Evolutionary conservation across 2,797 vertebrate species (phyloP), one percentile per base, ranked within the genome.

Genomic region (Mormyrops attenuatus): DNA sequence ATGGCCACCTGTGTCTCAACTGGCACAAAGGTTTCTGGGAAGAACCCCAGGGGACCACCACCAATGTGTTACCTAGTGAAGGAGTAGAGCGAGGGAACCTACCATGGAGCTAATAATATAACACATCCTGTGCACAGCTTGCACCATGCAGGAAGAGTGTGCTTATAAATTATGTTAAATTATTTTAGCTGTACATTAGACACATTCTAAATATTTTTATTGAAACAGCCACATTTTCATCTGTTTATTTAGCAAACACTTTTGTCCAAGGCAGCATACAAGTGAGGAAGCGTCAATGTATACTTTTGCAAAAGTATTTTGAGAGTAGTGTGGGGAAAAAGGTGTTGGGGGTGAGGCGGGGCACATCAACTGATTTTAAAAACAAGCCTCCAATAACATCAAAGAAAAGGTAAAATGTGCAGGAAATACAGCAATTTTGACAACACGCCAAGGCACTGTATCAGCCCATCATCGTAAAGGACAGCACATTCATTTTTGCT

Each of bases 1-100:
- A 95, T 95, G 93, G 93, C 92, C 94, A 95, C 94, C 95, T 95
- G 95, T 95, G 95, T 96, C 96, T 94, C 95, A 95, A 95, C 92
- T 94, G 93, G 92, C 91, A 93, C 90, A 90, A 80, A 90, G 90
- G 91, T 92, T 91, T 93, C 93, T 86, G 85, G 90, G 84, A 90
- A 90, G 89, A 87, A 90, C 90, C 91, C 89, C 85, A 38, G 84
- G 80, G 87, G 88, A 88, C 86, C 73, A 30, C 30, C 89, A 89
- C 34, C 44, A 50, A 49, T 47, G 84, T 88, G 88, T 89, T 90
- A 82, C 89, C 50, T 85, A 88, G 85, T 49, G 73, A 85, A 85
- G 47, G 84, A 26, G 50, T 47, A 53, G 47, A 44, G 73, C 38
- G 38, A 80, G 73, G 26, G 4, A 80, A 44, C 15, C 5, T 80